Conservation (phyloP, 2,113 vertebrate genomes). For the Silurus asotus region DNA sequence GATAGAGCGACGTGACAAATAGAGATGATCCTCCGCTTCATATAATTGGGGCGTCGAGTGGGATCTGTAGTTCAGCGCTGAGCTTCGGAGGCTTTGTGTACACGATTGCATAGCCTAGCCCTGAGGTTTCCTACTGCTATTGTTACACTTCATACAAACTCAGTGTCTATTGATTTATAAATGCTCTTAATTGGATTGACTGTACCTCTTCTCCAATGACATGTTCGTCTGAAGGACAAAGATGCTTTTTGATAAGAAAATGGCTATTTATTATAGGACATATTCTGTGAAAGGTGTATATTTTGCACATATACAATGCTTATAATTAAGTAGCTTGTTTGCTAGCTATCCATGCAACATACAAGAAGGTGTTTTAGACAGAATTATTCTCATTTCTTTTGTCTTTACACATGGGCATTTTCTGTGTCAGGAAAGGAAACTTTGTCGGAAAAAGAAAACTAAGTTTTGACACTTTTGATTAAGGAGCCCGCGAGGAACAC, state of each 20-base stretch:
- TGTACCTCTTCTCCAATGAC: not conserved
- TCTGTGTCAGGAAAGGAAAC: not conserved
- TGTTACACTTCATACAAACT: constrained; percentile 33
- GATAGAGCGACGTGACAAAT: constrained; percentile 21
- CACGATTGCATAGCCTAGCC: constrained; percentile 9
- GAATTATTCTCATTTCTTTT: not conserved
- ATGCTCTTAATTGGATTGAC: constrained; percentile 17
- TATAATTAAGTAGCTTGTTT: constrained; percentile 6
- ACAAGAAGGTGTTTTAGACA: not conserved
- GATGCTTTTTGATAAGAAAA: not conserved
- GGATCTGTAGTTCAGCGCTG: constrained; percentile 27
- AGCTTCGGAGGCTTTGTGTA: constrained; percentile 3
- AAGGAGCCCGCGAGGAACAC: constrained; percentile 69
- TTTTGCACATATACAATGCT: not conserved
- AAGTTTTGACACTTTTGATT: constrained; percentile 80
- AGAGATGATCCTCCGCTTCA: not conserved
- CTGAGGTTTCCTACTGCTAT: constrained; percentile 22
- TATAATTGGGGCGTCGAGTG: constrained; percentile 38
- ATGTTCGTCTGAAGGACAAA: constrained; percentile 33
- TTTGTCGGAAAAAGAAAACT: constrained; percentile 62
- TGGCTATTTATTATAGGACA: constrained; percentile 1
- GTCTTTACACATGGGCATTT: not conserved
- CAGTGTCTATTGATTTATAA: constrained; percentile 23
- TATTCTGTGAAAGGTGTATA: constrained; percentile 8
- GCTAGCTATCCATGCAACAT: not conserved